Conservation (phyloP, 1,140 invertebrate species). For the Lepeophtheirus salmonis region DNA sequence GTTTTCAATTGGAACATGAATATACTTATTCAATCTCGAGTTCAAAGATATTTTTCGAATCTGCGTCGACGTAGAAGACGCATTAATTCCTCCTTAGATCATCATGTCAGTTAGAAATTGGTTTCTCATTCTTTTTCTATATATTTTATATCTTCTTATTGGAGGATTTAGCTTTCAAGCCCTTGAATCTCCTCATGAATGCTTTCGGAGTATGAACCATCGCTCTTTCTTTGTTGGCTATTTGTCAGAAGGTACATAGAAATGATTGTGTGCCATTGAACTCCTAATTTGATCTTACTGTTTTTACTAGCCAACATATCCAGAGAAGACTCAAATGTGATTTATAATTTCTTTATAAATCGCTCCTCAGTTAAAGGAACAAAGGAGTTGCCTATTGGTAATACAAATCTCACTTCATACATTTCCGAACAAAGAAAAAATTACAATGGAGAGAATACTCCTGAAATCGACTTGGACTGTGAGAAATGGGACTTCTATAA, state of each 20-base stretch:
- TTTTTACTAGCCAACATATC: neutral
- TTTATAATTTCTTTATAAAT: neutral
- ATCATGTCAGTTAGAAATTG: slow-evolving; percentile 13
- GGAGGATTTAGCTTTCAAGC: slow-evolving; percentile 1
- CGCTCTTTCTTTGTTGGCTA: neutral
- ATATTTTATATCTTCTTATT: slow-evolving; percentile 4
- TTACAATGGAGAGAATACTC: too few species aligned
- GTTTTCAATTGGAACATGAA: neutral
- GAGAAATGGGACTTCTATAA: slow-evolving; percentile 16
- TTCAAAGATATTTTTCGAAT: neutral
- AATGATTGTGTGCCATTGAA: neutral
- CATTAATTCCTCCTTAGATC: neutral
- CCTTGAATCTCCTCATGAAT: slow-evolving; percentile 6
- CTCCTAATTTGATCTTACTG: neutral
- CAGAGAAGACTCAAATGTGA: neutral
- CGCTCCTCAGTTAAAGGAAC: neutral
- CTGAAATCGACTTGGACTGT: slow-evolving; percentile 2
- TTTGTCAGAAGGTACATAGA: neutral
- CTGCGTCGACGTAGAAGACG: neutral
- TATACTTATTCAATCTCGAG: neutral
- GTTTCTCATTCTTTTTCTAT: slow-evolving; percentile 6
- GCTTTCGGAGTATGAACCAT: neutral
- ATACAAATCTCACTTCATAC: neutral
- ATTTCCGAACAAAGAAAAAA: neutral
- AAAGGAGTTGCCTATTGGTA: neutral